Conservation (phyloP, 2,113 vertebrate species). For the Seriola rivoliana region DNA sequence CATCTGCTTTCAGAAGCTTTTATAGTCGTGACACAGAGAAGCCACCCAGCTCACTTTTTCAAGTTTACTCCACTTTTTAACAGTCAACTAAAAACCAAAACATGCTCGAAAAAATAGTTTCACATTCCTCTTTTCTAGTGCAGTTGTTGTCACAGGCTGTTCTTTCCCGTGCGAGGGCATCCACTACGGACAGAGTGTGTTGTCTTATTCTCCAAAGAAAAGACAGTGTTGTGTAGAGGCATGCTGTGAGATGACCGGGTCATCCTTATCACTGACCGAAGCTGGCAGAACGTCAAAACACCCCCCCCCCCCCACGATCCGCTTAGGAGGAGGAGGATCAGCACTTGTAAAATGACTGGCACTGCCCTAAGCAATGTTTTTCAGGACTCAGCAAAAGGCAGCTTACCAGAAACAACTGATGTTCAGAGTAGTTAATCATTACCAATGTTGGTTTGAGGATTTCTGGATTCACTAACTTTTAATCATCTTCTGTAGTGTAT, state of each 20-base stretch:
- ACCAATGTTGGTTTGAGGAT: conserved; percentile 15
- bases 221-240: conserved; percentile 47
- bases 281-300: conserved; percentile 67
- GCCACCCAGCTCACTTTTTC: neutral
- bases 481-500: conserved; percentile 19
- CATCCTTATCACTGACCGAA: conserved; percentile 73
- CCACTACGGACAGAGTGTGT: conserved; percentile 31
- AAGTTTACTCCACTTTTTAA: conserved; percentile 10
- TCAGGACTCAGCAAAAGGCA: conserved; percentile 61
- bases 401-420: conserved; percentile 64
- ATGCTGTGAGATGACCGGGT: conserved; percentile 69
- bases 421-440: conserved; percentile 51
- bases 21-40: conserved; percentile 8
- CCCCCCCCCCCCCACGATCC: conserved; percentile 52
- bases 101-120: neutral
- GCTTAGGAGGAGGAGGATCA: conserved; percentile 72
- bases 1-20: conserved; percentile 31
- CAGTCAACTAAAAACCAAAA: conserved; percentile 7
- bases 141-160: neutral
- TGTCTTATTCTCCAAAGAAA: conserved; percentile 58
- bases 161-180: conserved; percentile 3
- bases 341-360: conserved; percentile 70
- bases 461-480: conserved; percentile 29
- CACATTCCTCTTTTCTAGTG: neutral
- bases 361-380: conserved; percentile 57